phyloP scores from a whole-genome alignment of 2,888 invertebrate genomes.

The Calliphora vomitoria region DNA sequence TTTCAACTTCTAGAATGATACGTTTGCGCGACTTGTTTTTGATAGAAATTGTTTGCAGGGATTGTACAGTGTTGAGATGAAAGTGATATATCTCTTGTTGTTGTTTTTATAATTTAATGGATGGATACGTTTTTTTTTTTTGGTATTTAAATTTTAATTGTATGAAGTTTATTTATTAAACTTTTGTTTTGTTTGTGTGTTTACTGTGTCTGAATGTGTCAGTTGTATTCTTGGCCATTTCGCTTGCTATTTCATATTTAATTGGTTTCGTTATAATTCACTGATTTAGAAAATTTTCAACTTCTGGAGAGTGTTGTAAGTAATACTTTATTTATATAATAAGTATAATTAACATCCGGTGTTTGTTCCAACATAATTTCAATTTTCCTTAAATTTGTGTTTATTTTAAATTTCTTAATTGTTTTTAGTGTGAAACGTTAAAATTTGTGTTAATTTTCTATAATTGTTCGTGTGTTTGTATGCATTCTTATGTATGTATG shows the following conservation, averaged over 20 bases:
- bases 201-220: slow-evolving; percentile 13
- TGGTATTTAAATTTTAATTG: slow-evolving; percentile 26
- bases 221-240: slow-evolving; percentile 24
- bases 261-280: slow-evolving; percentile 61
- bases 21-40: no score
- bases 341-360: slow-evolving; percentile 67
- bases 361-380: slow-evolving; percentile 45
- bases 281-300: slow-evolving; percentile 33
- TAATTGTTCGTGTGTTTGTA: slow-evolving; percentile 9
- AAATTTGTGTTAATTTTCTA: slow-evolving; percentile 38
- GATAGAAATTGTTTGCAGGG: neutral
- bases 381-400: neutral
- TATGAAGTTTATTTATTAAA: slow-evolving; percentile 48
- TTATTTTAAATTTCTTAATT: neutral
- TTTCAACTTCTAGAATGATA: no score
- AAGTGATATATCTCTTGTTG: neutral
- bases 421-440: slow-evolving; percentile 30
- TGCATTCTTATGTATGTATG: neutral
- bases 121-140: neutral
- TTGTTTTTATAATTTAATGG: slow-evolving; percentile 4
- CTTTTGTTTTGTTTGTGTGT: slow-evolving; percentile 30
- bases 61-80: slow-evolving; percentile 6
- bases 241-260: no score
- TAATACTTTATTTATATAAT: slow-evolving; percentile 15
- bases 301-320: slow-evolving; percentile 41